Evolutionary conservation across 1,140 invertebrate species (phyloP).

Genomic region (Rhopalosiphum maidis): DNA sequence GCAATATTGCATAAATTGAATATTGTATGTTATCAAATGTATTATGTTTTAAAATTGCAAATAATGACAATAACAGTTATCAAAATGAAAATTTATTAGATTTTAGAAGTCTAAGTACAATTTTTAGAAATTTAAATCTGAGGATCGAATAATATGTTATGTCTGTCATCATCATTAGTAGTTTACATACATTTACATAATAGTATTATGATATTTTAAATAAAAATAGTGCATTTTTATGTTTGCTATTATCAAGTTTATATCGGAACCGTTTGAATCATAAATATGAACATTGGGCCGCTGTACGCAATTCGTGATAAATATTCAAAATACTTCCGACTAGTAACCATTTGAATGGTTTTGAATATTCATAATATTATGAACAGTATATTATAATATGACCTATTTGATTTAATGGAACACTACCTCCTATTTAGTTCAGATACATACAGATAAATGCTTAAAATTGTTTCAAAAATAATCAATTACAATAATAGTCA

Average conservation of each 20-base stretch:
- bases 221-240: not conserved
- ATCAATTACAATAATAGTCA: not conserved
- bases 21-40: too few species aligned
- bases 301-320: not conserved
- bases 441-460: not conserved
- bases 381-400: not conserved
- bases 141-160: too few species aligned
- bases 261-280: not conserved
- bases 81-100: too few species aligned
- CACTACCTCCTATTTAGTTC: not conserved
- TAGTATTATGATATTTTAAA: too few species aligned
- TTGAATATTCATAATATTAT: not conserved
- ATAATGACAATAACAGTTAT: too few species aligned
- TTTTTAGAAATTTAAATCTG: not conserved
- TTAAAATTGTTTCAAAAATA: not conserved
- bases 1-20: too few species aligned
- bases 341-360: not conserved
- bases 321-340: conserved; percentile 18
- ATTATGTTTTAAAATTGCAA: too few species aligned
- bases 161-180: not conserved
- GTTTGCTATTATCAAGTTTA: not conserved
- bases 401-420: not conserved
- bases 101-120: not conserved
- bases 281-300: not conserved
- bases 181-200: not conserved